phyloP scores from a whole-genome alignment of 37 sponge, comb jelly and placozoan genomes.

The Crambe crambe region DNA sequence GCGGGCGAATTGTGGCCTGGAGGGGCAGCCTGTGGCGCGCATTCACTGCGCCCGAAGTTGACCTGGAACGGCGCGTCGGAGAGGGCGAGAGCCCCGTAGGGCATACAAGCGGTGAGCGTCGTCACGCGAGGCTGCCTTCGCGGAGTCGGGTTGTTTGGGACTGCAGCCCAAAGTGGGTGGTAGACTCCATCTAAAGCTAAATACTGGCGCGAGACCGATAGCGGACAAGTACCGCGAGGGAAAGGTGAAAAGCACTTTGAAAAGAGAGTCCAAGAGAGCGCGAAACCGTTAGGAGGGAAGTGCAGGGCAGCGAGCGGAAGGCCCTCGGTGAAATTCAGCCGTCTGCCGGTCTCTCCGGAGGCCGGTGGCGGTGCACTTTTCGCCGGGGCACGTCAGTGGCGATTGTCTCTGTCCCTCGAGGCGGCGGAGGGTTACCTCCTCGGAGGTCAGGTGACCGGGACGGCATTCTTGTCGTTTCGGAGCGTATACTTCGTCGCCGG shows the following conservation, averaged over 20 bases:
- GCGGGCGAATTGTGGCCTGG: conserved; percentile 62
- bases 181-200: conserved; percentile 80
- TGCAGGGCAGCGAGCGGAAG: conserved; percentile 12
- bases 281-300: conserved; percentile 75
- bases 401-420: no score
- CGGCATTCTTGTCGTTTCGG: no score
- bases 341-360: conserved; percentile 16
- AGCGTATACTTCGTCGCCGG: no score
- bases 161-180: conserved; percentile 87
- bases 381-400: no score
- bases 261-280: conserved; percentile 82
- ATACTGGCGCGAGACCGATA: conserved; percentile 67
- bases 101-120: neutral
- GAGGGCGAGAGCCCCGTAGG: conserved; percentile 87
- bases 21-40: conserved; percentile 16
- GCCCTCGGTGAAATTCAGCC: conserved; percentile 8
- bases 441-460: no score
- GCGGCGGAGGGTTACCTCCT: no score
- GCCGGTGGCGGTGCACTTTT: neutral
- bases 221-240: conserved; percentile 75
- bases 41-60: conserved; percentile 38
- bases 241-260: conserved; percentile 86
- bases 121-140: conserved; percentile 33
- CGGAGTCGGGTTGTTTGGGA: conserved; percentile 88
- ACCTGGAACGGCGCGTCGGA: conserved; percentile 70